Evolutionary conservation across 2,888 invertebrate genomes (phyloP).

Genomic region (Drepanosiphum platanoidis): DNA sequence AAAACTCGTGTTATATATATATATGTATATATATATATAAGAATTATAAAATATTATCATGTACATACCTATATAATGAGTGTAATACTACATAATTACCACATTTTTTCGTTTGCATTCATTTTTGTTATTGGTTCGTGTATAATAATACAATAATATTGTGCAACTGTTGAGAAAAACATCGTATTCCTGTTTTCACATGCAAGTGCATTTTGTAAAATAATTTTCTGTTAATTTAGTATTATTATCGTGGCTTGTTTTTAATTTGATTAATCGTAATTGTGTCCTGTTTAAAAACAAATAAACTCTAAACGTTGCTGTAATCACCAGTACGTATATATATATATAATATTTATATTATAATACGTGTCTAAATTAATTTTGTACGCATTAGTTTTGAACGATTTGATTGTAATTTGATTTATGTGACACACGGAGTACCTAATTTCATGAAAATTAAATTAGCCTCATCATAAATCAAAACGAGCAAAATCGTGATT

Average conservation of each 20-base stretch:
- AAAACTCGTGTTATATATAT: not conserved
- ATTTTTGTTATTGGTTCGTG: not conserved
- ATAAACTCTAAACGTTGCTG: not conserved
- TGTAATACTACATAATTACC: no score
- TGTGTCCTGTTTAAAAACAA: not conserved
- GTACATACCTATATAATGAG: no score
- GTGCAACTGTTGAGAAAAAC: not conserved
- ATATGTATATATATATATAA: not conserved
- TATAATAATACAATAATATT: not conserved
- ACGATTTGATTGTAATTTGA: conserved; percentile 5
- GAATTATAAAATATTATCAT: not conserved
- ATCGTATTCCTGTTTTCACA: not conserved
- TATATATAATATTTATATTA: not conserved
- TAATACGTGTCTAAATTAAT: not conserved
- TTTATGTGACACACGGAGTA: not conserved
- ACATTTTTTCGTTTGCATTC: not conserved
- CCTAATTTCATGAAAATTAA: not conserved
- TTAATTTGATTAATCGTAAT: not conserved
- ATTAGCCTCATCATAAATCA: not conserved
- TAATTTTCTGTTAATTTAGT: not conserved
- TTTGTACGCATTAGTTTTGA: not conserved
- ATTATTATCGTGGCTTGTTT: no score
- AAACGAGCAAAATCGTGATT: not conserved
- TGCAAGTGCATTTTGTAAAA: not conserved
- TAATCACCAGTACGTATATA: no score